Evolutionary conservation across 1,140 invertebrate species (phyloP), one percentile per base, ranked within the genome.

Genomic region (Pogonomyrmex californicus): DNA sequence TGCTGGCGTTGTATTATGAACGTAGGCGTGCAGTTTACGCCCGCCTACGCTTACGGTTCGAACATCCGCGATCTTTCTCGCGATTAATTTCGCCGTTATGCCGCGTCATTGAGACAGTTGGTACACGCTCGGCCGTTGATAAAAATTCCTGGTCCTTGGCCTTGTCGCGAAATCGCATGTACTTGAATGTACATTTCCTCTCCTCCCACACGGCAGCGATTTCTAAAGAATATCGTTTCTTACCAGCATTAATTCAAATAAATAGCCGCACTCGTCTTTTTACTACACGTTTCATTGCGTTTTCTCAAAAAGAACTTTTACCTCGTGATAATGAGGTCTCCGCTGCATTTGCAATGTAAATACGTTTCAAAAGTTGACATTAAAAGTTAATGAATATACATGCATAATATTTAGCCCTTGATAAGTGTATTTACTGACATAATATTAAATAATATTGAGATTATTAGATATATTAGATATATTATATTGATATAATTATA

Each of bases 121-220:
- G 17, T 49, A 38, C 7, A 51, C 33, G 71, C 33, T 75, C 7
- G 68, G 17, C 30, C 12, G 14, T 66, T 85, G 23, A 66, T 65
- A 77, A 44, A 68, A 68, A 58, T 47, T 58, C 12, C 2, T 41
- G 56, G 17, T 81, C 60, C 68, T 88, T 68, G 66, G 56, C 60
- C 77, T 86, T 82, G 70, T 54, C 68, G 44, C 33, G 33, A 73
- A 88, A 81, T 68, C 44, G 56, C 44, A 38, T 33, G 49, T 88
- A 76, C 73, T 88, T 88, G 71, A 78, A 70, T 63, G 17, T 68
- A 38, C 12, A 54, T 41, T 85, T 63, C 14, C 70, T 70, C 36
- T 33, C 30, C 7, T 47, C 33, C 4, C 47, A 56, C 51, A 1
- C 36, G 38, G 51, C 3, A 36, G 82, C 58, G 49, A 54, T 77